phyloP scores from a whole-genome alignment of 2,888 invertebrate species.

The Macaria liturata region DNA sequence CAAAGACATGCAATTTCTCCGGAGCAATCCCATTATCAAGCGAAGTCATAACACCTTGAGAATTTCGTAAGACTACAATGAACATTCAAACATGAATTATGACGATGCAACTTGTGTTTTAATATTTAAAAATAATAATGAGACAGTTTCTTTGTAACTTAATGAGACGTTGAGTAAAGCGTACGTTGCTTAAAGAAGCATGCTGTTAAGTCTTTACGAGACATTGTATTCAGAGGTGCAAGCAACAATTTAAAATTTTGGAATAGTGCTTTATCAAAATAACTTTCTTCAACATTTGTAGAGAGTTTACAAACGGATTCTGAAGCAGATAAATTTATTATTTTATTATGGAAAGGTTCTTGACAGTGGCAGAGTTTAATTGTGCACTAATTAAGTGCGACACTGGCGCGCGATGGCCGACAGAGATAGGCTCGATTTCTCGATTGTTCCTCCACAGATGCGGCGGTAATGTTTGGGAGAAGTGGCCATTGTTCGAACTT shows the following conservation, averaged over 20 bases:
- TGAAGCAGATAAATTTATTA: neutral
- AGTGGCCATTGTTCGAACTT: slow-evolving; percentile 44
- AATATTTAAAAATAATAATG: slow-evolving; percentile 20
- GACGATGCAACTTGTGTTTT: slow-evolving; percentile 6
- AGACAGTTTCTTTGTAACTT: slow-evolving; percentile 21
- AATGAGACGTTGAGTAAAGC: slow-evolving; percentile 8
- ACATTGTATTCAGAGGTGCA: slow-evolving; percentile 16
- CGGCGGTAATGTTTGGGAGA: slow-evolving; percentile 50
- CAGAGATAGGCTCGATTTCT: slow-evolving; percentile 64
- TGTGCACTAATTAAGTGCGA: slow-evolving; percentile 56
- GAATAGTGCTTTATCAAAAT: slow-evolving; percentile 8
- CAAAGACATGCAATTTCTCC: slow-evolving; percentile 18
- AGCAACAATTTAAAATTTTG: neutral
- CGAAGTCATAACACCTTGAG: slow-evolving; percentile 23
- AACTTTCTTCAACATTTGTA: no score
- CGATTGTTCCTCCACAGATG: slow-evolving; percentile 64
- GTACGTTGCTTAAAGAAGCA: slow-evolving; percentile 13
- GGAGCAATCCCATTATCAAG: slow-evolving; percentile 15
- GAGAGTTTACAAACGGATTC: neutral
- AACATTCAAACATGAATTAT: slow-evolving; percentile 16
- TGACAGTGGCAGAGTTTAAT: slow-evolving; percentile 12
- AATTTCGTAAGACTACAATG: slow-evolving; percentile 19
- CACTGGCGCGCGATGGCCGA: slow-evolving; percentile 70
- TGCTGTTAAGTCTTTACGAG: slow-evolving; percentile 13
- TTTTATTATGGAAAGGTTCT: slow-evolving; percentile 16